These are phyloP conservation scores for Chalcis sispes DNA, from an alignment of 2,888 invertebrate species.

Conservation along the genomic window DNA sequence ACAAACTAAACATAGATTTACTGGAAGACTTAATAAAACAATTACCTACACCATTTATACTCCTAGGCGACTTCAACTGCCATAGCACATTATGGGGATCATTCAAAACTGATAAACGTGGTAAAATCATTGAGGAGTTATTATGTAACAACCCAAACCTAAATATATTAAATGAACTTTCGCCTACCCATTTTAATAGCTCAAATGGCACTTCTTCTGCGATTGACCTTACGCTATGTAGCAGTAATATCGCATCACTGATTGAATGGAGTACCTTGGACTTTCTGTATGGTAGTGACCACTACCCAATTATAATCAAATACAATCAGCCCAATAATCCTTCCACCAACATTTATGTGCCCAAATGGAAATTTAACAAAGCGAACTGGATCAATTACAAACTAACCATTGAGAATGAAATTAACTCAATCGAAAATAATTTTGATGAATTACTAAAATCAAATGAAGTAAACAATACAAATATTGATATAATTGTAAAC, in stretches of 20 bases:
- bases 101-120: conserved; percentile 51
- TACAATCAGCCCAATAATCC: not conserved
- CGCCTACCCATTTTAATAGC: not conserved
- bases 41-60: not conserved
- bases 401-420: not conserved
- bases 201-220: not conserved
- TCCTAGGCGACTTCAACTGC: conserved; percentile 6
- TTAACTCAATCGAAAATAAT: too few species aligned
- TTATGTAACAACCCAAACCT: not conserved
- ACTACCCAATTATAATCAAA: conserved; percentile 19
- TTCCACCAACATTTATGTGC: not conserved
- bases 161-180: not conserved
- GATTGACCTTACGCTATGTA: conserved; percentile 9
- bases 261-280: not conserved
- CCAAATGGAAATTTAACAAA: conserved; percentile 13
- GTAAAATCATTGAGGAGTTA: conserved; percentile 36
- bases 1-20: not conserved
- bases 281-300: conserved; percentile 7
- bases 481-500: too few species aligned
- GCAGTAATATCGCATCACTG: not conserved
- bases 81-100: conserved; percentile 59
- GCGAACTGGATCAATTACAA: not conserved
- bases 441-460: too few species aligned
- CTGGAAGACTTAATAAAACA: conserved; percentile 1
- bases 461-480: too few species aligned